These are phyloP conservation scores for Oreochromis mossambicus DNA, from an alignment of 2,797 vertebrate genomes.

Conservation along the genomic window DNA sequence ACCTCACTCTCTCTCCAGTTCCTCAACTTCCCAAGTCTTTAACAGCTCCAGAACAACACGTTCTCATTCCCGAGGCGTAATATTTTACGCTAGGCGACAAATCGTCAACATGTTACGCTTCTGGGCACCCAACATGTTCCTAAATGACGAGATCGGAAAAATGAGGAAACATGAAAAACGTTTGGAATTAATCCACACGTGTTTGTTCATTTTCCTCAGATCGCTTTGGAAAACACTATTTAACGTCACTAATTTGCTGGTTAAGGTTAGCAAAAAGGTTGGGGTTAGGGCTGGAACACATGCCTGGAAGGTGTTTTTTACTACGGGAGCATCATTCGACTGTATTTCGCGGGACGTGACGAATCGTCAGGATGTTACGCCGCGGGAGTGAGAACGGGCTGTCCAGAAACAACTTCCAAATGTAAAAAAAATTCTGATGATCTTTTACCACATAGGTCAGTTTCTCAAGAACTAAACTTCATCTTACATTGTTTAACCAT, in stretches of 20 bases:
- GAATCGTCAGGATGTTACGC: fast-evolving
- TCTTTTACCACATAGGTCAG: background rate
- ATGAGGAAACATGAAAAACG: background rate
- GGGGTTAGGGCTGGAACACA: fast-evolving
- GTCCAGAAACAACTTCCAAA: background rate
- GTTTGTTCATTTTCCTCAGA: background rate
- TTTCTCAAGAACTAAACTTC: fast-evolving
- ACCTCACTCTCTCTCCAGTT: background rate
- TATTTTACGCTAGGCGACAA: background rate
- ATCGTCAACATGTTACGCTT: background rate
- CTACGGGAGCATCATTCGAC: background rate
- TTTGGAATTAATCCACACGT: background rate
- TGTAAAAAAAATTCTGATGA: background rate
- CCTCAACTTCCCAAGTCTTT: background rate
- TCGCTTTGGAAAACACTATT: background rate
- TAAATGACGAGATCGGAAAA: fast-evolving
- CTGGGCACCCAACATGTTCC: background rate
- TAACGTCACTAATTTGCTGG: background rate
- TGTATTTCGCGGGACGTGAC: background rate
- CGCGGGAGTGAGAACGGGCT: fast-evolving
- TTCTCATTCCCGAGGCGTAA: background rate
- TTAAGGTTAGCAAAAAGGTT: background rate
- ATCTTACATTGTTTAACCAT: fast-evolving
- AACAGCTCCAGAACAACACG: background rate
- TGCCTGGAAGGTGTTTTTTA: background rate